Percentiles rank a stretch among this genome's conserved stretches.
Conservation (phyloP, 1,140 invertebrate genomes). For the Drosophila erecta region DNA sequence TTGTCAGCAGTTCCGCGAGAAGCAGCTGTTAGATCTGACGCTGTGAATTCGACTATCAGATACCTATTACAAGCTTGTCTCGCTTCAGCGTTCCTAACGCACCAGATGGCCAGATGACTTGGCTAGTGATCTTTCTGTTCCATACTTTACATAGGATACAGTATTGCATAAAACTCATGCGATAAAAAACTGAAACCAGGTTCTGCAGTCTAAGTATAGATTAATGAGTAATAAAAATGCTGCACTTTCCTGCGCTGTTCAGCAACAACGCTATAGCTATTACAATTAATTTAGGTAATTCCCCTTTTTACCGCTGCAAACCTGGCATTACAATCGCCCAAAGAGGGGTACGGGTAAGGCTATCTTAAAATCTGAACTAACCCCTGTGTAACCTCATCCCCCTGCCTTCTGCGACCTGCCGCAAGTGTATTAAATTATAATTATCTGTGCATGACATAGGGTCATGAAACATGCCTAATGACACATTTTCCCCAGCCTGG, state of each 20-base stretch:
- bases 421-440: constrained; percentile 82
- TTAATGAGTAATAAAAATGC: background rate
- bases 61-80: no score
- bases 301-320: background rate
- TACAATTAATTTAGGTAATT: background rate
- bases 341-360: constrained; percentile 15
- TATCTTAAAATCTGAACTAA: constrained; percentile 46
- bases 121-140: no score
- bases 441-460: constrained; percentile 83
- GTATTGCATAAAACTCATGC: no score
- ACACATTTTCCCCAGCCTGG: constrained; percentile 80
- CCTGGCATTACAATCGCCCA: constrained; percentile 2
- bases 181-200: no score
- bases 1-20: no score
- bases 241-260: background rate
- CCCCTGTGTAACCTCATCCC: background rate
- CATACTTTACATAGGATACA: no score
- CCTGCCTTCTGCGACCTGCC: constrained; percentile 32
- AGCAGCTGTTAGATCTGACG: no score
- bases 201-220: no score
- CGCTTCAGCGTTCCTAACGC: no score
- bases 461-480: constrained; percentile 83
- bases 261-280: no score
- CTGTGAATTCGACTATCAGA: no score
- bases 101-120: no score